Percentiles rank a stretch among this genome's conserved stretches.
These are phyloP conservation scores for Blastobasis lacticolella DNA, from an alignment of 2,888 invertebrate genomes.

Conservation along the genomic window DNA sequence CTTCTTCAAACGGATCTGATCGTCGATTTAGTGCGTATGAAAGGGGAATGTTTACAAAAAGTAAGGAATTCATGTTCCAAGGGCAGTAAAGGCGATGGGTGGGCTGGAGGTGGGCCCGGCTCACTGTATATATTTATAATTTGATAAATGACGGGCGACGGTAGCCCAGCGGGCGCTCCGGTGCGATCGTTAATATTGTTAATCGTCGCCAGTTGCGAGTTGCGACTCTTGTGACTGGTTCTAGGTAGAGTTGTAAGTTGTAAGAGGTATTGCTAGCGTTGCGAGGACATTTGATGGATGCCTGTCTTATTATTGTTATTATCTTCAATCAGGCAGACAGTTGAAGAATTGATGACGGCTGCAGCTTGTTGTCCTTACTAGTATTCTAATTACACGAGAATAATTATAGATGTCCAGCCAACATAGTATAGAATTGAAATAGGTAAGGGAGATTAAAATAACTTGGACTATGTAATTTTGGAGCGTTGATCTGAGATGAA, in stretches of 20 bases:
- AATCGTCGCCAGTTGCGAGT: conserved; percentile 31
- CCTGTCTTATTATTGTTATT: too few relatives aligned
- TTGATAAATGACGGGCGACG: conserved; percentile 52
- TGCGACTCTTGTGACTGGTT: conserved; percentile 4
- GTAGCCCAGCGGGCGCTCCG: conserved; percentile 49
- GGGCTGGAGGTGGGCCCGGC: conserved; percentile 34
- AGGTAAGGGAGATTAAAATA: too few relatives aligned
- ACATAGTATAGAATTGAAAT: too few relatives aligned
- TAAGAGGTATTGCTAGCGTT: too few relatives aligned
- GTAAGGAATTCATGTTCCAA: not conserved
- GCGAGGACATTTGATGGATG: too few relatives aligned
- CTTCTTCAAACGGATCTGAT: not conserved
- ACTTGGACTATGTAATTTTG: too few relatives aligned
- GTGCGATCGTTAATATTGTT: conserved; percentile 41
- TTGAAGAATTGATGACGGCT: too few relatives aligned
- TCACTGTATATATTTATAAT: conserved; percentile 38
- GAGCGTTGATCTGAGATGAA: too few relatives aligned
- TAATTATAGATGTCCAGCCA: too few relatives aligned
- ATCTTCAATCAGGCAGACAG: too few relatives aligned
- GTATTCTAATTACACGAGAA: too few relatives aligned
- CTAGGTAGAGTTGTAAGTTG: not conserved
- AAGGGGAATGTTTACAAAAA: conserved; percentile 1
- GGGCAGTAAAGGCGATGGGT: conserved; percentile 36
- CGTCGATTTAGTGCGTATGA: not conserved
- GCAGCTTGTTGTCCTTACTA: too few relatives aligned